Base-by-base conservation (phyloP, 1,140 invertebrate genomes). In the Hycleus cichorii region DNA sequence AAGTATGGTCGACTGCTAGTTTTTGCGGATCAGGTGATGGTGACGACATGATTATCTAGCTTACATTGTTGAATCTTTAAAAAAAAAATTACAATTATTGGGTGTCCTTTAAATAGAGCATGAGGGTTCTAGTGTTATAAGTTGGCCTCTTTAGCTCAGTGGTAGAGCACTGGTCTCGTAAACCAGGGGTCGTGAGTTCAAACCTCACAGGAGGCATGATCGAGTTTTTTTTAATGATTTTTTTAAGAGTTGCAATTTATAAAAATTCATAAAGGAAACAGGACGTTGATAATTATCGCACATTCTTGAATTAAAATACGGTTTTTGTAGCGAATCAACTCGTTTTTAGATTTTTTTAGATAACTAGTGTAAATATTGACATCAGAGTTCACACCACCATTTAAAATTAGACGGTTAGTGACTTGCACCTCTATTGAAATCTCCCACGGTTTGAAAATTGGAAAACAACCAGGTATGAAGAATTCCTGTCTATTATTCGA, bases 111-210 rank as follows among this genome's bases (percentile, higher is more conserved):
- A 53, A 10, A 27, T 53, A 42, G 7, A 10, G 3, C 4, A 11
- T 6, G 9, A 6, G 32, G 4, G 25, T 7, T 7, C 3, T 12
- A 26, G 26, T 11, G 8, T 18, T 6, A 45, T 32, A 46, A 45
- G 7, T 5, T 32, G 64, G 88, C 88, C 88, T 88, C 86, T 87
- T 87, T 90, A 90, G 88, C 88, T 90, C 87, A 90, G 88, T 87
- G 88, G 88, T 85, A 91, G 88, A 90, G 88, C 88, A 89, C 87
- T 90, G 87, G 88, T 90, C 88, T 91, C 87, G 87, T 90, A 90
- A 90, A 90, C 88, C 87, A 89, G 87, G 86, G 87, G 87, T 90
- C 88, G 87, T 86, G 87, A 89, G 87, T 90, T 90, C 88, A 85
- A 89, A 85, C 84, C 88, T 89, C 88, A 87, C 84, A 85, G 84